Percentiles rank a stretch among this genome's conserved stretches.
Evolutionary conservation across 2,888 invertebrate genomes (phyloP).

Genomic region (Hylaea fasciaria): DNA sequence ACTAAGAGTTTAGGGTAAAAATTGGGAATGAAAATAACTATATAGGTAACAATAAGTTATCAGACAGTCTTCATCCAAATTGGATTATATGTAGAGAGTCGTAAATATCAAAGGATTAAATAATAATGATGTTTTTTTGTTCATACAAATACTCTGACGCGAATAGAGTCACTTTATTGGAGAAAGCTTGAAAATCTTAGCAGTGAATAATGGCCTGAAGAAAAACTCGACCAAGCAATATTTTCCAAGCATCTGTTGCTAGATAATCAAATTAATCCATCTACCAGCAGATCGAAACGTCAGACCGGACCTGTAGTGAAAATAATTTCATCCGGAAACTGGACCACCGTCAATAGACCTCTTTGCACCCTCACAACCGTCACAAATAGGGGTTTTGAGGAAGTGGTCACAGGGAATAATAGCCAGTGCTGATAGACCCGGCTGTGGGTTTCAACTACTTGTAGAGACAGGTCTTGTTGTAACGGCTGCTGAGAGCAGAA

Average conservation of each 20-base stretch:
- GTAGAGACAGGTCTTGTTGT: constrained; percentile 44
- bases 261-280: constrained; percentile 84
- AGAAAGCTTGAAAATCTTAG: neutral
- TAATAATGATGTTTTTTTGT: no score
- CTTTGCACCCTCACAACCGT: neutral
- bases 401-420: constrained; percentile 7
- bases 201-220: neutral
- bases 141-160: no score
- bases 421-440: constrained; percentile 47
- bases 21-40: neutral
- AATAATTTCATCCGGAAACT: constrained; percentile 73
- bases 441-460: neutral
- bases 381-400: neutral
- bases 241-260: constrained; percentile 67
- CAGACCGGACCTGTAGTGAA: constrained; percentile 76
- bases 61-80: no score
- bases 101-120: no score
- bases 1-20: neutral
- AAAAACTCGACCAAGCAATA: constrained; percentile 12
- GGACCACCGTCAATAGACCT: constrained; percentile 45
- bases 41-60: no score
- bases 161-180: no score
- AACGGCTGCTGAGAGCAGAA: constrained; percentile 58
- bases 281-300: constrained; percentile 83
- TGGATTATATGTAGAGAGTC: no score